Base-by-base conservation (phyloP, 2,113 vertebrate species). In the Asarcornis scutulata region DNA sequence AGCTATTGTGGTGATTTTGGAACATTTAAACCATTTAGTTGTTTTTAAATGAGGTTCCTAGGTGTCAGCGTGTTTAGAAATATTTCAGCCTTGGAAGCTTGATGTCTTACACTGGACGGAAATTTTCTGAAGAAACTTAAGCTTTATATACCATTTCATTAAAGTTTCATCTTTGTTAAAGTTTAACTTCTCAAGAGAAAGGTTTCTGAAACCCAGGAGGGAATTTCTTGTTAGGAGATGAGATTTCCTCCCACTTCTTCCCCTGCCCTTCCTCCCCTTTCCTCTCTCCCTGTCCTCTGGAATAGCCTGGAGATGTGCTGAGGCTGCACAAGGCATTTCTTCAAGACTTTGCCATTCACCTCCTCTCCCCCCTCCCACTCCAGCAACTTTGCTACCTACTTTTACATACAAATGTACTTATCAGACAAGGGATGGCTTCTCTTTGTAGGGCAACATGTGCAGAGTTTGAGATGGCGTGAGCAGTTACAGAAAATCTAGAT, bases 241-340 rank as follows among this genome's bases (percentile, higher is more conserved):
- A 88, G 62, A 82, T 74, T 92, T 94, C 77, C 81, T 93, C 91
- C 66, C 81, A 89, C 81, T 34, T 92, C 71, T 95, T 92, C 48
- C 86, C 38, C 12, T 92, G 71, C 31, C 69, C 84, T 96, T 87
- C 84, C 89, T 93, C 78, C 31, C 27, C 53, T 93, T 97, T 92
- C 86, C 84, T 95, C 48, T 82, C 78, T 62, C 53, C 48, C 50
- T 84, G 48, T 92, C 29, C 34, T 79, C 58, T 82, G 77, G 52
- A 95, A 83, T 58, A 69, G 48, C 13, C 89, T 48, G 48, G 81
- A 78, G 89, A 73, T 26, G n/a, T n/a, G 26, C 58, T 48, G 69
- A 26, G 77, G 42, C 86, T 86, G 32, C 48, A 82, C 66, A 58
- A 89, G 81, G n/a, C 9, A 73, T 76, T 71, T 96, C 56, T 53